Percentiles rank a stretch among this genome's conserved stretches.
Evolutionary conservation across 2,113 vertebrate genomes (phyloP).

Genomic region (Herpailurus yagouaroundi): DNA sequence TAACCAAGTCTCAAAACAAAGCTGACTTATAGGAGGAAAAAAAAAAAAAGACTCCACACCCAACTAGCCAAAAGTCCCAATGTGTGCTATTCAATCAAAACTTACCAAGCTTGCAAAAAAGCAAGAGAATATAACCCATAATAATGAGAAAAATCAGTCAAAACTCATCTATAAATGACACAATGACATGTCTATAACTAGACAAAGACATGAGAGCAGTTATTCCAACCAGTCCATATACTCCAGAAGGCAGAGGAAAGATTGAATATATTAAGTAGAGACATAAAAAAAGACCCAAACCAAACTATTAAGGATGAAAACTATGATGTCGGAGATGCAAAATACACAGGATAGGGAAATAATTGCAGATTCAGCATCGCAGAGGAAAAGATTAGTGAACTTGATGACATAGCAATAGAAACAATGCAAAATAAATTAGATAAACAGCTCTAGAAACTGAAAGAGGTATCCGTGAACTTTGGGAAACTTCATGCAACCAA

Average conservation of each 20-base stretch:
- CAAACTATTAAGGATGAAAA: slow-evolving; percentile 21
- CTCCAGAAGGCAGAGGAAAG: not conserved
- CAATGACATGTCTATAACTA: not conserved
- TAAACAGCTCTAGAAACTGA: not conserved
- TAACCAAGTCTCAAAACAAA: slow-evolving; percentile 23
- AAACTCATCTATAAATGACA: not conserved
- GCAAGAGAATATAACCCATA: not conserved
- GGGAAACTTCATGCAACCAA: not conserved
- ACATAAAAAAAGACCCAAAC: not conserved
- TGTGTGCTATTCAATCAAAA: not conserved
- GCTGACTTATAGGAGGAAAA: not conserved
- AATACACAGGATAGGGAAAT: not conserved
- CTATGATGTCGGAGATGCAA: not conserved
- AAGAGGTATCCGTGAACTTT: not conserved
- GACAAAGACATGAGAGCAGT: not conserved
- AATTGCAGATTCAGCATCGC: not conserved
- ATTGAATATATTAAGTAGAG: not conserved
- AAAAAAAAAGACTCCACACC: not conserved
- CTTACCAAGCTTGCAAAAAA: not conserved
- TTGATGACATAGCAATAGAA: not conserved
- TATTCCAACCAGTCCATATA: not conserved
- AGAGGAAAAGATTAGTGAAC: not conserved
- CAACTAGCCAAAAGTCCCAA: not conserved
- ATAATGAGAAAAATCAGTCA: not conserved
- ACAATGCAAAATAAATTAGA: not conserved